Evolutionary conservation across 64 coral and sea anemone genomes (phyloP).

Genomic region (Dendrophyllia cribrosa): DNA sequence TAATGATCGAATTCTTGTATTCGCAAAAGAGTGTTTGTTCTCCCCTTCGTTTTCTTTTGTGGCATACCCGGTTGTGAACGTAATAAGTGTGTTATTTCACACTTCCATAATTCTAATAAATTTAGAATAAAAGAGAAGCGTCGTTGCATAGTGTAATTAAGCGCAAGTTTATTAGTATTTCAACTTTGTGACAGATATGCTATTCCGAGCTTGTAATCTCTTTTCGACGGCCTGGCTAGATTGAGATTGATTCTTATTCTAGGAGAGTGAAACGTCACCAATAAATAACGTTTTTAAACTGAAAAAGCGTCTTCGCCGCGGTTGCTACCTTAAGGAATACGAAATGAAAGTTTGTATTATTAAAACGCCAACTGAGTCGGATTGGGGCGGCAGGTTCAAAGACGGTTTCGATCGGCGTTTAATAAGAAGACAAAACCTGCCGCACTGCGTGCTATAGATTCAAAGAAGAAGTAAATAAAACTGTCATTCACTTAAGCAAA

Average conservation of each 20-base stretch:
- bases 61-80: neutral
- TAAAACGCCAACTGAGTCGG: slow-evolving; percentile 22
- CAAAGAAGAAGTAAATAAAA: slow-evolving; percentile 46
- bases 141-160: slow-evolving; percentile 22
- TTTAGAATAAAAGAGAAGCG: slow-evolving; percentile 17
- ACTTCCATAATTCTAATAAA: slow-evolving; percentile 32
- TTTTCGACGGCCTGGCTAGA: neutral
- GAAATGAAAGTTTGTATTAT: slow-evolving; percentile 50
- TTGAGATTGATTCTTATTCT: slow-evolving; percentile 20
- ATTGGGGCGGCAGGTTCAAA: slow-evolving; percentile 38
- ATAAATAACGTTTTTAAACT: neutral
- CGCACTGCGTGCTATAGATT: slow-evolving; percentile 6
- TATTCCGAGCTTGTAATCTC: neutral
- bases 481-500: slow-evolving; percentile 49
- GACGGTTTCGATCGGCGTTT: neutral
- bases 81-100: slow-evolving; percentile 24
- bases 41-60: neutral
- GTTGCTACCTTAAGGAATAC: neutral
- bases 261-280: neutral
- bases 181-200: slow-evolving; percentile 13
- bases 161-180: slow-evolving; percentile 9
- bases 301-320: neutral
- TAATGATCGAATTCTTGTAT: neutral
- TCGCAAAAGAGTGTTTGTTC: too few relatives aligned
- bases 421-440: slow-evolving; percentile 38